Base-by-base conservation (phyloP, 2,113 vertebrate species). In the Seriola rivoliana region DNA sequence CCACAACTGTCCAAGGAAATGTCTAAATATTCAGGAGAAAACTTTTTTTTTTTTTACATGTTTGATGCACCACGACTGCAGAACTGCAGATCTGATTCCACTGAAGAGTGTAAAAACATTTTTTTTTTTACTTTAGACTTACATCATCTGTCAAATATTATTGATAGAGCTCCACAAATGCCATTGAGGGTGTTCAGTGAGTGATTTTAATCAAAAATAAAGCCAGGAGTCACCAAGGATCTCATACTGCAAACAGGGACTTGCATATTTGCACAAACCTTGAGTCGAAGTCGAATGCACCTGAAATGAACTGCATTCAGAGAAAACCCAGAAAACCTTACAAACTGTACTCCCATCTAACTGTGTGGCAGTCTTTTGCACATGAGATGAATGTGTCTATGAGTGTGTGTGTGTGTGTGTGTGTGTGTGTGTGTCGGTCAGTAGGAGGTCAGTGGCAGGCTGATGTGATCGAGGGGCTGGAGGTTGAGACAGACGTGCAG, bases 401-500 rank as follows among this genome's bases (percentile, higher is more conserved):
- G 23, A 23, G 46, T 70, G 76, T 0, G 54, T 36, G 17, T 1
- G 29, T 32, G 36, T 68, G 29, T 65, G 25, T 1, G 29, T 32
- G 36, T 68, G 29, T 65, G 25, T 1, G 29, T 32, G 36, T 68
- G 29, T 65, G 76, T 7, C 69, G 71, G 71, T 85, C 65, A 70
- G 54, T 57, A 70, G 68, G 76, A 86, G 85, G 83, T 77, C 78
- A 90, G 8, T 25, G 59, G 79, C 65, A n/a, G 64, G 67, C 77
- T 54, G 84, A 75, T 75, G 84, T 78, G 89, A 88, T 75, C 32
- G 78, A 71, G 57, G 29, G 74, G 73, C 78, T 67, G 82, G 81
- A 73, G 87, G 81, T 85, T 80, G 75, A 87, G 64, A 85, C 55
- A 46, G 89, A 76, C 34, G 16, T 16, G 1, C 11, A 10, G 80